Evolutionary conservation across 2,888 invertebrate genomes (phyloP).

Genomic region (Branchipolynoe longqiensis): DNA sequence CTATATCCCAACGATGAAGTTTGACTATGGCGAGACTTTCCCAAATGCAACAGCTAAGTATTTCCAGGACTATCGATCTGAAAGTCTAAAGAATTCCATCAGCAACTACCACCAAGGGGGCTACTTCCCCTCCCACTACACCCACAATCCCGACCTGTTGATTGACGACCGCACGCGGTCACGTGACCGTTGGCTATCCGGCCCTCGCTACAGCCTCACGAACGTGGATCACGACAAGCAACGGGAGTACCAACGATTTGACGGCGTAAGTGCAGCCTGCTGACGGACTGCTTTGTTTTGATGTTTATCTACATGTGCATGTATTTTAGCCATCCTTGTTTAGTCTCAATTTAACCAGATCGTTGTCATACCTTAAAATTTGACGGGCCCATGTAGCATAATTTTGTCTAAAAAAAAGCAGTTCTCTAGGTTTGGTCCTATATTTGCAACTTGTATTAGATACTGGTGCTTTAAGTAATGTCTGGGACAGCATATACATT

Average conservation of each 20-base stretch:
- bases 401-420: no score
- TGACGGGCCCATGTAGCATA: no score
- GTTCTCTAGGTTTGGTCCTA: no score
- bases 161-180: constrained; percentile 79
- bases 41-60: constrained; percentile 81
- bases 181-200: constrained; percentile 78
- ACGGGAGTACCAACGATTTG: constrained; percentile 77
- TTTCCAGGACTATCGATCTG: constrained; percentile 81
- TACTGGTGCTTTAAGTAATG: no score
- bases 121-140: constrained; percentile 81
- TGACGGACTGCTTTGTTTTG: no score
- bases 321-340: no score
- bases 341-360: no score
- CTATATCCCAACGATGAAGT: constrained; percentile 81
- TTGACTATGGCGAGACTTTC: constrained; percentile 82
- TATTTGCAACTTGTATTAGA: no score
- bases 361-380: no score
- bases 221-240: constrained; percentile 80
- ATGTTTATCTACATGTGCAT: no score
- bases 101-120: constrained; percentile 79
- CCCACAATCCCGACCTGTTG: constrained; percentile 81
- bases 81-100: constrained; percentile 78
- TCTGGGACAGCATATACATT: no score
- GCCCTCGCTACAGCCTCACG: constrained; percentile 79
- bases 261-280: constrained; percentile 77